Conservation (phyloP, 1,140 invertebrate genomes). For the Tetragnatha versicolor region DNA sequence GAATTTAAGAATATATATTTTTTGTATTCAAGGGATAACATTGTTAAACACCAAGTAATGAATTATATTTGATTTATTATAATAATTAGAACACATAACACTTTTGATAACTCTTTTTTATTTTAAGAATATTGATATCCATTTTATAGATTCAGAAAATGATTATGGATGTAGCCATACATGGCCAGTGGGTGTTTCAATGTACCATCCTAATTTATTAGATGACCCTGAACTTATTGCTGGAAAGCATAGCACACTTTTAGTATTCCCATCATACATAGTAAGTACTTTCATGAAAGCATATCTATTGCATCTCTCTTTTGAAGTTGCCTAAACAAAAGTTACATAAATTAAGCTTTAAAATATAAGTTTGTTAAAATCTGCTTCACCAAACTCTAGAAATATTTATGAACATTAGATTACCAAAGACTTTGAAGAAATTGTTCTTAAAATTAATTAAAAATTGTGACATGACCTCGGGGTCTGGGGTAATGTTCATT, state of each 20-base stretch:
- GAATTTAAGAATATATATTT: no score
- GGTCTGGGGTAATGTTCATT: no score
- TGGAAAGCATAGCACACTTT: conserved; percentile 88
- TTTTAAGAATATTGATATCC: no score
- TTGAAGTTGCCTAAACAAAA: no score
- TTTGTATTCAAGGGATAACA: no score
- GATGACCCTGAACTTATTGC: conserved; percentile 95
- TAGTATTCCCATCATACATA: conserved; percentile 95
- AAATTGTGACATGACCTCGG: no score
- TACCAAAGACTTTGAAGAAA: no score
- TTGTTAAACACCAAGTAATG: no score
- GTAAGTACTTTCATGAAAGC: conserved; percentile 63
- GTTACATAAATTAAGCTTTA: no score
- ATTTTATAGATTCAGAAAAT: not conserved
- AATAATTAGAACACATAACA: not conserved
- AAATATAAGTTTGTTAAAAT: conserved; percentile 6
- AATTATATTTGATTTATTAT: not conserved
- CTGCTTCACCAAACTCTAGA: not conserved
- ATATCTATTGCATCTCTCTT: no score
- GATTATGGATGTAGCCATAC: conserved; percentile 43
- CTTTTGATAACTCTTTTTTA: not conserved
- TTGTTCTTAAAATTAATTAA: no score
- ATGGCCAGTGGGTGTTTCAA: conserved; percentile 47
- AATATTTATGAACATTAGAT: no score
- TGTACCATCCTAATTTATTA: conserved; percentile 84